phyloP scores from a whole-genome alignment of 2,113 vertebrate genomes.

The Macaca fascicularis region T2T-MFA8v1.1 NC_088376.1:120942001-120942500 shows the following conservation, averaged over 20 bases:
- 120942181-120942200: background rate
- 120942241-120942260: background rate
- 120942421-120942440: no score
- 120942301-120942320: background rate
- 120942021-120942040: background rate
- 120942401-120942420: no score
- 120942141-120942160: background rate
- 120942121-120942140: conserved; percentile 41
- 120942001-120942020: conserved; percentile 15
- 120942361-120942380: no score
- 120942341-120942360: background rate
- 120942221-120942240: background rate
- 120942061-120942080: background rate
- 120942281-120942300: background rate
- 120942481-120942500: no score
- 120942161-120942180: background rate
- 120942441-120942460: no score
- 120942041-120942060: conserved; percentile 48
- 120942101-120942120: background rate
- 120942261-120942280: background rate
- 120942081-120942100: conserved; percentile 31
- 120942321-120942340: background rate
- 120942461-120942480: no score
- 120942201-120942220: background rate
- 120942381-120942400: background rate